Percentiles rank a stretch among this genome's conserved stretches.
phyloP scores from a whole-genome alignment of 2,888 invertebrate species.

The Lochmaea crataegi region DNA sequence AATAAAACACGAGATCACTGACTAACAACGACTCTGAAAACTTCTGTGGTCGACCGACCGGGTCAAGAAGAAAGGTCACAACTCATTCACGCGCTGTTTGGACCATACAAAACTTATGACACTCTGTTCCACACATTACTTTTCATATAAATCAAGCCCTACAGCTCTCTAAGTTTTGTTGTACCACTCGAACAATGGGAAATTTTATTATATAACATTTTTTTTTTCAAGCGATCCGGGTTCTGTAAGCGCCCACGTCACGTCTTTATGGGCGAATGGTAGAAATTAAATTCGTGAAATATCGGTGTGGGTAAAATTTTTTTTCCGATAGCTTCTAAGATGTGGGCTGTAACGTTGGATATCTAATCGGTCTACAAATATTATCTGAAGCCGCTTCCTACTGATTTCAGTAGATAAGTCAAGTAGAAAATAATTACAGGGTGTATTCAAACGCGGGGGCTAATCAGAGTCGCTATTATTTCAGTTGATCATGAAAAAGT shows the following conservation, averaged over 20 bases:
- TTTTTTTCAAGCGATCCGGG: slow-evolving; percentile 27
- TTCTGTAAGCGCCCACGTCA: slow-evolving; percentile 31
- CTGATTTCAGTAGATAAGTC: slow-evolving; percentile 1
- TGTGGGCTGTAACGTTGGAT: slow-evolving; percentile 24
- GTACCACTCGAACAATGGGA: slow-evolving; percentile 40
- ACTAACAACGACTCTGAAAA: slow-evolving; percentile 30
- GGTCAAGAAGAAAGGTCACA: slow-evolving; percentile 40
- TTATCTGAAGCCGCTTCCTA: slow-evolving; percentile 11
- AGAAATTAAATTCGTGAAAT: slow-evolving; percentile 38
- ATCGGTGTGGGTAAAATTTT: slow-evolving; percentile 27
- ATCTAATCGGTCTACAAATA: slow-evolving; percentile 6
- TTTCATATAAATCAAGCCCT: slow-evolving; percentile 48
- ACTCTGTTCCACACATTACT: slow-evolving; percentile 51
- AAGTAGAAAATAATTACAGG: too few species aligned
- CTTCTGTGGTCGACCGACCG: slow-evolving; percentile 38
- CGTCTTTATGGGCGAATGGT: slow-evolving; percentile 17
- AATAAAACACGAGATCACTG: neutral
- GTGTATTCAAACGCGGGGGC: too few species aligned
- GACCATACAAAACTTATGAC: slow-evolving; percentile 48
- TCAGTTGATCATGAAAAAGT: too few species aligned
- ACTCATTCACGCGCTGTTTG: slow-evolving; percentile 48
- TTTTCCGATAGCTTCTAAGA: slow-evolving; percentile 20
- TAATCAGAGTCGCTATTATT: too few species aligned
- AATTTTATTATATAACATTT: slow-evolving; percentile 41
- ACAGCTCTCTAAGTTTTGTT: slow-evolving; percentile 40